A percentile compares a stretch with the other conserved stretches of the same genome.
Conservation (phyloP, 1,140 invertebrate genomes). For the Sminthurides bifidus region DNA sequence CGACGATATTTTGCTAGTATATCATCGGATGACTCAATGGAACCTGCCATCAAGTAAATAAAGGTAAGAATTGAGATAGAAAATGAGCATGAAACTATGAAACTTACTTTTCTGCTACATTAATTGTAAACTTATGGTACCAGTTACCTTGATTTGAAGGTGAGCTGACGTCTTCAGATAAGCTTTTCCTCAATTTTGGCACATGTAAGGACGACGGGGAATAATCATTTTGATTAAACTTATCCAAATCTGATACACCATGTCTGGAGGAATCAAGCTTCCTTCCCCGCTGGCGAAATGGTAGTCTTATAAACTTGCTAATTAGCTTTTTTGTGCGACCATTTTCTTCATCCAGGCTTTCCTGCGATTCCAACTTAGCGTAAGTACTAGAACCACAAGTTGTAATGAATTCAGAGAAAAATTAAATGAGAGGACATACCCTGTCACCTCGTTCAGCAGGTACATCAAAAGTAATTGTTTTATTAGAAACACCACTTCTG, state of each 20-base stretch:
- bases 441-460: conserved; percentile 69
- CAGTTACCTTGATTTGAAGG: conserved; percentile 3
- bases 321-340: conserved; percentile 53
- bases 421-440: conserved; percentile 32
- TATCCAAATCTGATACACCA: conserved; percentile 27
- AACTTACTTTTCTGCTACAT: too few relatives aligned
- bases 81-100: conserved; percentile 4
- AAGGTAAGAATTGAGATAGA: neutral
- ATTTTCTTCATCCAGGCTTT: conserved; percentile 45
- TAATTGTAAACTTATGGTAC: too few relatives aligned
- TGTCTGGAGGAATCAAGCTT: conserved; percentile 43
- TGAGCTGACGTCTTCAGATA: conserved; percentile 39
- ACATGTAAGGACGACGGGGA: conserved; percentile 17
- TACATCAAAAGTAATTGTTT: conserved; percentile 84
- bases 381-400: conserved; percentile 2
- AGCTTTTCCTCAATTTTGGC: conserved; percentile 40
- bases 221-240: conserved; percentile 5
- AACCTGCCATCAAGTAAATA: conserved; percentile 4
- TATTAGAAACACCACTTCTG: conserved; percentile 55
- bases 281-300: conserved; percentile 53
- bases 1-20: conserved; percentile 89
- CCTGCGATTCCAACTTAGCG: conserved; percentile 28
- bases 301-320: conserved; percentile 53
- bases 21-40: conserved; percentile 66
- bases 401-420: neutral